Conservation (phyloP, 2,888 invertebrate genomes). For the Eurois occulta region DNA sequence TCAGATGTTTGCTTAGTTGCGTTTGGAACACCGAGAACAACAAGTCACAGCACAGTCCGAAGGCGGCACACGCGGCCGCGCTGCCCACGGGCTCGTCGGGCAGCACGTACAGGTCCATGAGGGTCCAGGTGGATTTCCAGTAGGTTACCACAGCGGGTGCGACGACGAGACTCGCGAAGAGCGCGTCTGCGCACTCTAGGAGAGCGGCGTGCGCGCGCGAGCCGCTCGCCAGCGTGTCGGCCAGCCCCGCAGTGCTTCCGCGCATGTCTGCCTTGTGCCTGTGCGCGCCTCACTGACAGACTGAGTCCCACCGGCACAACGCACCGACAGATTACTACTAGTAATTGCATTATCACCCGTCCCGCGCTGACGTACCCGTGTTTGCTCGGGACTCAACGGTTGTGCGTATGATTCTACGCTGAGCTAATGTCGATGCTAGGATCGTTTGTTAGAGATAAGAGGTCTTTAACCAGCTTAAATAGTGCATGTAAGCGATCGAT, state of each 20-base stretch:
- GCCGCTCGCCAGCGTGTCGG: conserved; percentile 91
- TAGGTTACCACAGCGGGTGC: conserved; percentile 96
- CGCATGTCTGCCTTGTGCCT: conserved; percentile 89
- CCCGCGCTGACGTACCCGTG: conserved; percentile 77
- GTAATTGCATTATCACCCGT: conserved; percentile 88
- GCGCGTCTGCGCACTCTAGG: conserved; percentile 92
- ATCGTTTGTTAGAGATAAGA: conserved; percentile 50
- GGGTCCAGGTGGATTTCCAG: conserved; percentile 96
- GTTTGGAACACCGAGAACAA: conserved; percentile 93
- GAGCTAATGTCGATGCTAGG: conserved; percentile 46
- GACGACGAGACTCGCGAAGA: conserved; percentile 93
- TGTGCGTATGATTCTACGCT: conserved; percentile 54
- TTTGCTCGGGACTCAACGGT: conserved; percentile 58
- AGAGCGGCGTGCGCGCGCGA: conserved; percentile 88
- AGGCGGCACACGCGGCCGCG: conserved; percentile 92
- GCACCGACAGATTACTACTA: conserved; percentile 78
- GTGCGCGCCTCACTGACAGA: conserved; percentile 76
- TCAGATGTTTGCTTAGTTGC: conserved; percentile 87
- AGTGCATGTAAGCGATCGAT: conserved; percentile 15
- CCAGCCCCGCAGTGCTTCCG: conserved; percentile 92
- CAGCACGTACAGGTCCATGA: conserved; percentile 93
- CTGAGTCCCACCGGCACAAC: conserved; percentile 76
- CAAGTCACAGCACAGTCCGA: conserved; percentile 93
- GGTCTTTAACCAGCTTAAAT: conserved; percentile 51
- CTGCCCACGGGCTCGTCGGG: conserved; percentile 91